Percentiles rank a stretch among this genome's conserved stretches.
Evolutionary conservation across 2,797 vertebrate species (phyloP).

Genomic region (Dendrocincla fuliginosa): DNA sequence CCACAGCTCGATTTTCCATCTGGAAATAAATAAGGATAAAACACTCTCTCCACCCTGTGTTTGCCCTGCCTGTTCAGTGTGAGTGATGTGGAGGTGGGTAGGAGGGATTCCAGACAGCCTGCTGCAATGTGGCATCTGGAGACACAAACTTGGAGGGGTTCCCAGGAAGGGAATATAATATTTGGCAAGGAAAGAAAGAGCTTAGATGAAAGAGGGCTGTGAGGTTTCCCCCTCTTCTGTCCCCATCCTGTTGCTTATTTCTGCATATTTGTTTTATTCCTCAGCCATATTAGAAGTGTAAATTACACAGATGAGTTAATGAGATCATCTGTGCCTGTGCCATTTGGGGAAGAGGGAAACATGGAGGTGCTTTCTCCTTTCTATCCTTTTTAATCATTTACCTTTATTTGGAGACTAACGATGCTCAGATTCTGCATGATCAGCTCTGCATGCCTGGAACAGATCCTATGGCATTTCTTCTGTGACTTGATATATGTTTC

Average conservation of each 20-base stretch:
- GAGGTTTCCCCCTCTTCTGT: conserved; percentile 48
- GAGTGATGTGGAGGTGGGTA: conserved; percentile 38
- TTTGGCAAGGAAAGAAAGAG: conserved; percentile 50
- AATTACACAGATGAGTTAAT: conserved; percentile 64
- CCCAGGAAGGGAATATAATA: conserved; percentile 57
- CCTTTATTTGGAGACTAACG: background rate
- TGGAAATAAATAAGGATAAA: conserved; percentile 30
- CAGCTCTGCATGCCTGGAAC: background rate
- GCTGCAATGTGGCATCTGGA: conserved; percentile 64
- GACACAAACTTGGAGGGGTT: conserved; percentile 56
- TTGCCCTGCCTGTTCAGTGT: conserved; percentile 34
- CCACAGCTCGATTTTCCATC: background rate
- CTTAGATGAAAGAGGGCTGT: conserved; percentile 38
- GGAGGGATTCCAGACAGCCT: conserved; percentile 56
- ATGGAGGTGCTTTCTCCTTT: background rate
- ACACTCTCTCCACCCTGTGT: background rate
- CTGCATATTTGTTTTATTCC: conserved; percentile 60
- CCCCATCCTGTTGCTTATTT: conserved; percentile 40
- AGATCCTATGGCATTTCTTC: background rate
- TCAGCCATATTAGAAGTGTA: conserved; percentile 39
- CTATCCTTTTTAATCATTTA: background rate
- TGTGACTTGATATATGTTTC: background rate
- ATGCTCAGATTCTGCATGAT: background rate
- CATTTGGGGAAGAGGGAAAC: conserved; percentile 6
- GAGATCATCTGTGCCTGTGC: conserved; percentile 42